phyloP scores from a whole-genome alignment of 1,140 invertebrate genomes.

The Ephestia elutella region DNA sequence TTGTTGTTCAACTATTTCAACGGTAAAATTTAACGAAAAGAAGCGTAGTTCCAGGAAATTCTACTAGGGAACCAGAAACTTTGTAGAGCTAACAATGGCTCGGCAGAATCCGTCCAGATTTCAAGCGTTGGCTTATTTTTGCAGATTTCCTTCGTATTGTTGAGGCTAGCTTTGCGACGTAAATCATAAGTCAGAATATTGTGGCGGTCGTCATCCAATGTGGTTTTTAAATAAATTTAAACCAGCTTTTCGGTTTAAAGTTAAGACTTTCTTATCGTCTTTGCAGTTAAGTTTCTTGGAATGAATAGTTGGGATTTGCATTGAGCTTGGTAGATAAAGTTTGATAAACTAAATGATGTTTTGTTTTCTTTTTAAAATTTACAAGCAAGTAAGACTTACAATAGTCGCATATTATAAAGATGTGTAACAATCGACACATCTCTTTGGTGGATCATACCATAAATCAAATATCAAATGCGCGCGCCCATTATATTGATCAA shows the following conservation, averaged over 20 bases:
- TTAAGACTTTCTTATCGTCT: neutral
- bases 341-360: too few species aligned
- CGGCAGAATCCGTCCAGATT: neutral
- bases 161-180: neutral
- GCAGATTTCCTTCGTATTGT: neutral
- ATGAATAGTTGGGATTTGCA: neutral
- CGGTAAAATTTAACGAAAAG: constrained; percentile 1
- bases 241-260: neutral
- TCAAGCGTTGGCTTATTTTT: neutral
- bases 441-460: too few species aligned
- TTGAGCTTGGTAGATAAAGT: too few species aligned
- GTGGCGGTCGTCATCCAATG: neutral
- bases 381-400: too few species aligned
- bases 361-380: too few species aligned
- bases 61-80: neutral
- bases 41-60: neutral
- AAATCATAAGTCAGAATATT: neutral
- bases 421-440: too few species aligned
- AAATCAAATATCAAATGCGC: too few species aligned
- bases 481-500: too few species aligned
- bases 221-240: neutral
- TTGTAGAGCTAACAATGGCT: neutral
- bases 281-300: neutral
- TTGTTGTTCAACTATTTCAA: neutral
- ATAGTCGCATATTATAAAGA: too few species aligned